Percentiles rank a stretch among this genome's conserved stretches.
phyloP scores from a whole-genome alignment of 2,797 vertebrate genomes.

The Alca torda region DNA sequence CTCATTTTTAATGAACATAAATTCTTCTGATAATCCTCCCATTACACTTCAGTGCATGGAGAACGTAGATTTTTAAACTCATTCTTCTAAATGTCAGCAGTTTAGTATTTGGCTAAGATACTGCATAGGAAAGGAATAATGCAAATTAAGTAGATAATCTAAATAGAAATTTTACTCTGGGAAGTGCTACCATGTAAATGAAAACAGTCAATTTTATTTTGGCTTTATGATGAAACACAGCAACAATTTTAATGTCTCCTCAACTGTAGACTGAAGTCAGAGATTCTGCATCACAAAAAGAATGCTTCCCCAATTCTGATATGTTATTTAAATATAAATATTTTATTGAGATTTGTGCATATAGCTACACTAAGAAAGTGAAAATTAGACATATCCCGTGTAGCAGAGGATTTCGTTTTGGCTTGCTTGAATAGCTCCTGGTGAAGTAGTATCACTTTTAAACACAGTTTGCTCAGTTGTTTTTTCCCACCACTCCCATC shows the following conservation, averaged over 20 bases:
- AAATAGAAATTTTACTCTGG: background rate
- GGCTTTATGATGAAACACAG: background rate
- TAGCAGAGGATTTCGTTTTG: background rate
- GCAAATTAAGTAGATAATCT: slow-evolving; percentile 1
- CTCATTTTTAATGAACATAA: background rate
- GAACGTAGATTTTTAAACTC: background rate
- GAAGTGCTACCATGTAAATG: background rate
- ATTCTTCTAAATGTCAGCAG: background rate
- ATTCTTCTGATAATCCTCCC: background rate
- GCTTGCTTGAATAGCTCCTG: background rate
- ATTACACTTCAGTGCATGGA: background rate
- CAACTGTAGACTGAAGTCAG: background rate
- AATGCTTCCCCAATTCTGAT: background rate
- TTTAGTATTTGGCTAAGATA: background rate
- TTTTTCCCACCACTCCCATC: background rate
- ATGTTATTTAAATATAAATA: background rate
- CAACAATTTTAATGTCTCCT: background rate
- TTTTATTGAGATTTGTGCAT: background rate
- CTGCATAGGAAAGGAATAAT: background rate
- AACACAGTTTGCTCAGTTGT: background rate
- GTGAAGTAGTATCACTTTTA: background rate
- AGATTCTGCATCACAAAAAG: background rate
- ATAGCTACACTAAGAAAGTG: background rate
- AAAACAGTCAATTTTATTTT: background rate
- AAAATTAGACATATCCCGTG: rapidly evolving